These are phyloP conservation scores for Diceros bicornis DNA, from an alignment of 2,797 vertebrate species.

Conservation along the genomic window DNA sequence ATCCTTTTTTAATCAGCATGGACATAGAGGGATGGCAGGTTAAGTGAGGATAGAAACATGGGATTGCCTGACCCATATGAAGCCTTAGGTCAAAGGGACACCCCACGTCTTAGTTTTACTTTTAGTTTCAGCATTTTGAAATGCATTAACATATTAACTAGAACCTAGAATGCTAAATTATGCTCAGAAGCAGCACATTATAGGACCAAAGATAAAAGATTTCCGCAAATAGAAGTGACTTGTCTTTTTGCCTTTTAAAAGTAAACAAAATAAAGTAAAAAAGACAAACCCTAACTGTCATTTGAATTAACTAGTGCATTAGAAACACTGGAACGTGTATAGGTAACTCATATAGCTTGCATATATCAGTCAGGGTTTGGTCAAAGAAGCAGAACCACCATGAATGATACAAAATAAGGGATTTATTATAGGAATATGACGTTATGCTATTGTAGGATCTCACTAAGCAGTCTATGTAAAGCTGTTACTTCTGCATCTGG, in stretches of 20 bases:
- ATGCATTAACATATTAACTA: conserved; percentile 59
- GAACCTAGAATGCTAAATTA: conserved; percentile 28
- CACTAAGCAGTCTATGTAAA: neutral
- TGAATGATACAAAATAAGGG: neutral
- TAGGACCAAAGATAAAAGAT: neutral
- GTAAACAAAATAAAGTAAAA: conserved; percentile 57
- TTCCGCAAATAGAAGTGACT: neutral
- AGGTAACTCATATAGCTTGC: neutral
- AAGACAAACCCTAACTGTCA: neutral
- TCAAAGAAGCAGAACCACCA: neutral
- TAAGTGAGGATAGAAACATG: conserved; percentile 44
- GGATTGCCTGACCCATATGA: conserved; percentile 20
- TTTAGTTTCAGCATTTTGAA: conserved; percentile 51
- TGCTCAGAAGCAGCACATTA: neutral
- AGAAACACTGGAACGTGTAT: neutral
- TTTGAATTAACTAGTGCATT: conserved; percentile 24
- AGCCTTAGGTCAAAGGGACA: conserved; percentile 52
- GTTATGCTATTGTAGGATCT: neutral
- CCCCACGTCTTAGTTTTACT: neutral
- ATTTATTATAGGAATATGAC: neutral
- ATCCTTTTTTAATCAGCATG: neutral
- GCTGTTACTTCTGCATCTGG: neutral
- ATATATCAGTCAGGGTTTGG: neutral
- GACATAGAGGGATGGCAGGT: neutral
- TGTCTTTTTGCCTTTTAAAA: conserved; percentile 10